Conservation (phyloP, 1,140 invertebrate genomes). For the Sarcophaga peregrina region DNA sequence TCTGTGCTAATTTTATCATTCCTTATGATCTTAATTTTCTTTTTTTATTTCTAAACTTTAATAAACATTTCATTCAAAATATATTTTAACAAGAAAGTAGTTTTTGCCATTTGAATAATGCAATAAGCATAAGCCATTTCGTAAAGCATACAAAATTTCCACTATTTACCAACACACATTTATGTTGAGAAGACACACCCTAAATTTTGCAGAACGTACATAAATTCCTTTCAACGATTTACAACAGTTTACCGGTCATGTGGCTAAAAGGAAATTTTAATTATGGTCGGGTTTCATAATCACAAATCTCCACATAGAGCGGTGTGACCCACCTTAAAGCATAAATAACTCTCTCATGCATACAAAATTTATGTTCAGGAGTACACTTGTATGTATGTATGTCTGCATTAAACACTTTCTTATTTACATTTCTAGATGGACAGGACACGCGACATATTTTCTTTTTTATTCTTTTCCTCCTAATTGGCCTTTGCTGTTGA, state of each 20-base stretch:
- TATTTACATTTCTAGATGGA: not conserved
- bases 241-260: constrained; percentile 28
- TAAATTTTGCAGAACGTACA: not conserved
- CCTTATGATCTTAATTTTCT: no score
- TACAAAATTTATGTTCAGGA: not conserved
- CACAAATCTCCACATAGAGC: not conserved
- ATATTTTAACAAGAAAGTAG: no score
- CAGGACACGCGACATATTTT: constrained; percentile 21
- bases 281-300: constrained; percentile 26
- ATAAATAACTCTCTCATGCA: not conserved
- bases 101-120: no score
- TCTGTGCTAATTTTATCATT: no score
- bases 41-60: no score
- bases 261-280: constrained; percentile 31
- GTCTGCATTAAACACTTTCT: not conserved
- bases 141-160: no score
- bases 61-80: no score
- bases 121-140: no score
- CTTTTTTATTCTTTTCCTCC: not conserved
- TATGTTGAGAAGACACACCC: not conserved
- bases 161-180: no score
- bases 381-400: no score
- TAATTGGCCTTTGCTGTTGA: not conserved
- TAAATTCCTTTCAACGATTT: not conserved
- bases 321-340: no score